Base-by-base conservation (phyloP, 2,113 vertebrate species). In the Egretta garzetta region DNA sequence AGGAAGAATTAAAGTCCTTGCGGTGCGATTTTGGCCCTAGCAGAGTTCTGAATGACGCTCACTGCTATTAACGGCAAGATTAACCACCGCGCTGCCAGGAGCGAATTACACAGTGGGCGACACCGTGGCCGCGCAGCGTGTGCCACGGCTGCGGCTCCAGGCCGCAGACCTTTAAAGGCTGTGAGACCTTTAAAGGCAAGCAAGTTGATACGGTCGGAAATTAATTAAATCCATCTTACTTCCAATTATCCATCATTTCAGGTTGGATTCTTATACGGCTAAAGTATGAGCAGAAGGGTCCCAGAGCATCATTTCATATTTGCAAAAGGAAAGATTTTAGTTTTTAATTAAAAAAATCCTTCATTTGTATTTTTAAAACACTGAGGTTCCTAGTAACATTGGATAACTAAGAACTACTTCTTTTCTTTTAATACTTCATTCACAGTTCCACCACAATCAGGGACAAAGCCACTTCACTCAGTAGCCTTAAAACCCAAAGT, bases 91-190 rank as follows among this genome's bases (percentile, higher is more conserved):
- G 55, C 63, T 56, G 59, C 28, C 19, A 8, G 21, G 6, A 75
- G 26, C 11, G 11, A 8, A 21, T 21, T 1, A 20, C 4, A 8
- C 66, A 9, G 30, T 0, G 4, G 10, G 15, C 21, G 5, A 33
- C 35, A 23, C 28, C 12, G 6, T 3, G 10, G 3, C 3, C 0
- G 0, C 8, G 13, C 37, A 12, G 35, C 1, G 7, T 19, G 8
- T 19, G 35, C 4, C 52, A 13, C 0, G 2, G 45, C 71, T 26
- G 53, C 1, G 4, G 71, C 43, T 47, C 41, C 41, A 43, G 41
- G 41, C 41, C 41, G 6, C 41, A 74, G 55, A 20, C 27, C 30
- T 80, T 32, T 19, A 60, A 49, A 66, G 60, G 35, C 17, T 41
- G 41, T 13, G 8, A 74, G 55, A 20, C 27, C 33, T 80, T 32